Evolutionary conservation across 2,888 invertebrate genomes (phyloP), one percentile per base, ranked within the genome.

Genomic region (Synergus gifuensis): DNA sequence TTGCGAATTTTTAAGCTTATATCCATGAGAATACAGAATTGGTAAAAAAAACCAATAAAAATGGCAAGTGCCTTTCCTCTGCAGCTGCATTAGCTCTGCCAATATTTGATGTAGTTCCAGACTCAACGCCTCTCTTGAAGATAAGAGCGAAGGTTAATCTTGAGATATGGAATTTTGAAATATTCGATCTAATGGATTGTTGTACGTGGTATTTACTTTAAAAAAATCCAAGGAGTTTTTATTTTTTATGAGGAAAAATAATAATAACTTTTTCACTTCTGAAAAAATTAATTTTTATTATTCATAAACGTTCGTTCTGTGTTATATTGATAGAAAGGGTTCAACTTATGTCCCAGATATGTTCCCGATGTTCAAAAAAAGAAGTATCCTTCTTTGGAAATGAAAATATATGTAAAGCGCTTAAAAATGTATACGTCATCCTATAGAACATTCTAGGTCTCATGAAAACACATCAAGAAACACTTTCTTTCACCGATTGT

Each of bases 61-160:
- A 12, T 42, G 66, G 11, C 16, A 28, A 40, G 44, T 44, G 40
- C 12, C 22, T 64, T 14, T 64, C n/a, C 36, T 66, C 66, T 36
- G 76, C 86, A 88, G 87, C 88, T 86, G 88, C 86, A 85, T 82
- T 83, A 83, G 82, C 86, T 86, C 87, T 88, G 88, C 83, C 82
- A 88, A 89, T 89, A 89, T 89, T 89, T 88, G 87, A 36, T 36
- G 83, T 84, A 84, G 83, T 83, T 85, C 76, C 76, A 82, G 76
- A 77, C 73, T 76, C 82, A n/a, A 62, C 11, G 18, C 8, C 60
- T 62, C 4, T 62, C 60, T 58, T 62, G 60, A 18, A 62, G 60
- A 62, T 62, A 62, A 22, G n/a, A 46, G 14, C 46, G 46, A 46
- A 46, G 46, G 46, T 14, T 14, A 46, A 14, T 46, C 46, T 46